Percentiles rank a stretch among this genome's conserved stretches.
Conservation (phyloP, 2,797 vertebrate genomes). For the Pempheris klunzingeri region DNA sequence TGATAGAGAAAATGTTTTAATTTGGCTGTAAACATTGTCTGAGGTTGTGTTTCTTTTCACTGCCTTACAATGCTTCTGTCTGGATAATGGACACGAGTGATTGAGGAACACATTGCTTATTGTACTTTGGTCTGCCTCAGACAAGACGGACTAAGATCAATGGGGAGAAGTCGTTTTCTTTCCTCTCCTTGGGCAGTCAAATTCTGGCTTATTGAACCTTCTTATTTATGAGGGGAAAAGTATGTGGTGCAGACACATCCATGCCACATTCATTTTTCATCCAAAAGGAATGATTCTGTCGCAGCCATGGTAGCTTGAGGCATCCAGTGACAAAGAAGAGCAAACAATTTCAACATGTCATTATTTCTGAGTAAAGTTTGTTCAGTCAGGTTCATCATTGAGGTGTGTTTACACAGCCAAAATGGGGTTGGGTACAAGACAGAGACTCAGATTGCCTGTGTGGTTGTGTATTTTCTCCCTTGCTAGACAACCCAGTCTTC, state of each 20-base stretch:
- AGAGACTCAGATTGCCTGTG: constrained; percentile 23
- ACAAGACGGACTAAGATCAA: constrained; percentile 58
- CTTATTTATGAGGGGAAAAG: constrained; percentile 1
- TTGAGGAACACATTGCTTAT: constrained; percentile 31
- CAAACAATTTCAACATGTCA: constrained; percentile 23
- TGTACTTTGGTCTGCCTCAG: constrained; percentile 40
- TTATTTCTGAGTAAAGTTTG: constrained; percentile 40
- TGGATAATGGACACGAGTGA: constrained; percentile 21
- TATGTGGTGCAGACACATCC: no score
- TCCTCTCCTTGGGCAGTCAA: constrained; percentile 18
- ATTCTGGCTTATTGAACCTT: constrained; percentile 45
- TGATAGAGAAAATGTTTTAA: constrained; percentile 23
- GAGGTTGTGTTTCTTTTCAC: constrained; percentile 14
- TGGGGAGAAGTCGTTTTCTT: constrained; percentile 49
- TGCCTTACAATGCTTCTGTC: constrained; percentile 15
- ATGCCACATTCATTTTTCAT: neutral
- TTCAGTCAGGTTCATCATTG: constrained; percentile 13
- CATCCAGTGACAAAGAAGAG: constrained; percentile 16
- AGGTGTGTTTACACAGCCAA: constrained; percentile 31
- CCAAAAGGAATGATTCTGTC: neutral
- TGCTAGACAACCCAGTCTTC: constrained; percentile 15
- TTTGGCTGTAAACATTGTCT: constrained; percentile 1
- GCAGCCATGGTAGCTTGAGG: constrained; percentile 11
- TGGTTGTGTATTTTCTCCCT: constrained; percentile 22
- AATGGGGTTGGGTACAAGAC: constrained; percentile 14